Evolutionary conservation across 1,140 invertebrate genomes (phyloP), one percentile per base, ranked within the genome.

Genomic region (Trigoniulus corallinus): DNA sequence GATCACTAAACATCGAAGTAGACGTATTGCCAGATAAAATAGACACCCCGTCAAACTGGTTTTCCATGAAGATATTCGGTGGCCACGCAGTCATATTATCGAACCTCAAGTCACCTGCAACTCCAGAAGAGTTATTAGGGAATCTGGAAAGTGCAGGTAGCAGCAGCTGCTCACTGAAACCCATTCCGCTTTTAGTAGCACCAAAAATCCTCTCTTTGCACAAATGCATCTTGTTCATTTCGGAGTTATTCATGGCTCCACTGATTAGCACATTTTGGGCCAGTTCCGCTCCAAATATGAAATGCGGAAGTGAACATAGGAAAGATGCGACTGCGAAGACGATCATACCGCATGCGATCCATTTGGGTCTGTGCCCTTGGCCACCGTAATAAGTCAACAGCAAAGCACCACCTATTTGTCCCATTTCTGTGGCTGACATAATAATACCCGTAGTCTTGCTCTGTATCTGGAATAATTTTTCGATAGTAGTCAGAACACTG

Each of bases 391-490:
- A 96, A 2, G 91, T 93, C 45, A 95, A 69, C 56, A 95, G 70
- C 47, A 94, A 67, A 18, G 87, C 84, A 15, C 63, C 64, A 22
- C 58, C 80, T 53, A 93, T 92, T 65, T 94, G 89, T 1, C 93
- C 92, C 57, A 96, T 85, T 66, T 97, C 92, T 21, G 88, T 92
- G 10, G 88, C 88, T 49, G 85, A 88, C 72, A 95, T 80, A 56
- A 96, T 80, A 40, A 91, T 79, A 0, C 91, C 92, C 0, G 88
- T 94, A 3, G 88, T 91, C 64, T 88, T 89, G 47, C 88, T 93
- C 60, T 92, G 88, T 43, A 96, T 85, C 72, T 89, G 85, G 64
- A 93, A 96, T 27, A 95, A 72, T 69, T 95, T 95, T 67, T 97
- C 92, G 37, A 97, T 87, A 7, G 91, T 96, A 24, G 93, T 96